phyloP scores from a whole-genome alignment of 2,797 vertebrate species.

The Heterohyrax brucei region DNA sequence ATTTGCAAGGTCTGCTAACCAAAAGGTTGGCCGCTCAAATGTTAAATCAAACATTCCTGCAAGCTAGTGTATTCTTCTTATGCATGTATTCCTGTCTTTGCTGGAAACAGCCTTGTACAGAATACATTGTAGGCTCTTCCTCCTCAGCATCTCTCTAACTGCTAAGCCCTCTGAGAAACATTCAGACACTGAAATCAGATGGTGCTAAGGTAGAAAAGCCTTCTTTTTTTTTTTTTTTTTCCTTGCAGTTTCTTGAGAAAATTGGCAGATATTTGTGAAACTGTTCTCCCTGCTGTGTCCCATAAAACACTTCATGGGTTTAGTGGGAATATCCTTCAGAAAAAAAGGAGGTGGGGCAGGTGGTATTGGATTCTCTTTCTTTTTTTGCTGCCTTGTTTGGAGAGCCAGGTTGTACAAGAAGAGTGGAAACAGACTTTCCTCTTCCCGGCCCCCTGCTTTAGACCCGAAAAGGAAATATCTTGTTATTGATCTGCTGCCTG shows the following conservation, averaged over 20 bases:
- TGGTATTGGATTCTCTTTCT: not conserved
- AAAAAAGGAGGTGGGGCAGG: not conserved
- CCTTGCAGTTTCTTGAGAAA: not conserved
- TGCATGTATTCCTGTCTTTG: not conserved
- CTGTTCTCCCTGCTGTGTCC: constrained; percentile 12
- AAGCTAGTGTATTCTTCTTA: not conserved
- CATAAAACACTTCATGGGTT: not conserved
- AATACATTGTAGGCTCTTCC: not conserved
- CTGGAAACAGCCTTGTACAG: not conserved
- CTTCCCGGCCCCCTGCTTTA: constrained; percentile 40
- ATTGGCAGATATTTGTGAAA: constrained; percentile 52
- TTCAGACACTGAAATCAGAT: not conserved
- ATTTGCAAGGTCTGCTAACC: too few species aligned
- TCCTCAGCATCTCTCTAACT: not conserved
- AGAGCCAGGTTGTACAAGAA: not conserved
- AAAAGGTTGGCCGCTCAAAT: too few species aligned
- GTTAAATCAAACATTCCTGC: not conserved
- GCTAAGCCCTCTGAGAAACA: not conserved
- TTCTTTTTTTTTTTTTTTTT: not conserved
- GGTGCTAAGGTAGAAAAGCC: not conserved
- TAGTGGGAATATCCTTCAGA: not conserved
- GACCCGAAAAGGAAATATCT: not conserved
- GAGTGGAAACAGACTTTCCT: constrained; percentile 42
- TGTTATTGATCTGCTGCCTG: constrained; percentile 3
- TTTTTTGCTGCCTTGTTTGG: constrained; percentile 14